A percentile compares a stretch with the other conserved stretches of the same genome.
Evolutionary conservation across 2,113 vertebrate genomes (phyloP).

Genomic region (Tympanuchus pallidicinctus): DNA sequence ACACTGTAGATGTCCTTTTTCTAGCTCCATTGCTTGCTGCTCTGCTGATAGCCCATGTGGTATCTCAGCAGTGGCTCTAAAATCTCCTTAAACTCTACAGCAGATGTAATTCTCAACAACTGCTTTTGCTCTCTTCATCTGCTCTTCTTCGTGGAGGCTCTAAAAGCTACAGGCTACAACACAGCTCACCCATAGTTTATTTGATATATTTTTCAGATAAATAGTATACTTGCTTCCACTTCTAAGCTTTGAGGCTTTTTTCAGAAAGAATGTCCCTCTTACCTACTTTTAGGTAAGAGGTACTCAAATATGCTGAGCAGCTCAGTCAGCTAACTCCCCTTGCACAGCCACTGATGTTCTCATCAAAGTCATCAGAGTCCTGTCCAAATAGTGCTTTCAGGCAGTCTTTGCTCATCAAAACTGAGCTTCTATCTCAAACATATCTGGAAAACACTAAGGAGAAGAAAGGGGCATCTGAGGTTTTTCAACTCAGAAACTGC

Average conservation of each 20-base stretch:
- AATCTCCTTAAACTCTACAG: background rate
- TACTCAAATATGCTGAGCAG: background rate
- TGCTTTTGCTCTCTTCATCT: fast-evolving
- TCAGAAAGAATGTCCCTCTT: background rate
- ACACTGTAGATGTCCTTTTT: background rate
- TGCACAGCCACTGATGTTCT: fast-evolving
- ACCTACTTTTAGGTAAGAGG: background rate
- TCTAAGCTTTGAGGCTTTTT: background rate
- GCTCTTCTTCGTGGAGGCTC: background rate
- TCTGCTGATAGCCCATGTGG: background rate
- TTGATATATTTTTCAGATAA: background rate
- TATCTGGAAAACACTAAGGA: fast-evolving
- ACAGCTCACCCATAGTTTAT: background rate
- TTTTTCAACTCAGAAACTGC: background rate
- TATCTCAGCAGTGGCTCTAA: background rate
- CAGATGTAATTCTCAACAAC: background rate
- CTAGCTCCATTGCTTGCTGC: background rate
- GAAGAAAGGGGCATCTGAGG: background rate
- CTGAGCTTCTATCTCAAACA: background rate
- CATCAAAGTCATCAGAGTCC: background rate
- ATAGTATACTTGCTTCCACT: background rate
- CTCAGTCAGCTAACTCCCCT: background rate
- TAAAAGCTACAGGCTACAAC: background rate
- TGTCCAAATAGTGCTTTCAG: background rate
- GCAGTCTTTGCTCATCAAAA: background rate